Percentiles rank a stretch among this genome's conserved stretches.
These are phyloP conservation scores for Tridacna gigas DNA, from an alignment of 2,888 invertebrate species.

Conservation along the genomic window DNA sequence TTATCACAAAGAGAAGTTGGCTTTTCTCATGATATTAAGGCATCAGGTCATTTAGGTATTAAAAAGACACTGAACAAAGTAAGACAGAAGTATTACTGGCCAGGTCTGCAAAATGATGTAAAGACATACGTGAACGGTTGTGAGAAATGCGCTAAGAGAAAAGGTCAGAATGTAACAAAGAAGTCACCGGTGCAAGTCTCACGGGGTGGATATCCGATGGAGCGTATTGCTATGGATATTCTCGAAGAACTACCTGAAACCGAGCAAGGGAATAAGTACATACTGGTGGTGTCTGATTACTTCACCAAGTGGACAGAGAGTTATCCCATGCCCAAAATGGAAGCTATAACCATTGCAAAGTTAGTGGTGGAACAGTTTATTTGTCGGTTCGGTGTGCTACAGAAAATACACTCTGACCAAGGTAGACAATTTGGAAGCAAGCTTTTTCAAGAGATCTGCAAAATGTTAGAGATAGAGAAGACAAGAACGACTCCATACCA, in stretches of 20 bases:
- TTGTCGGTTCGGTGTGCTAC: too few species aligned
- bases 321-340: slow-evolving; percentile 39
- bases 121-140: too few species aligned
- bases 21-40: slow-evolving; percentile 41
- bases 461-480: slow-evolving; percentile 50
- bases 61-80: slow-evolving; percentile 22
- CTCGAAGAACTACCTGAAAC: slow-evolving; percentile 42
- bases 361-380: slow-evolving; percentile 40
- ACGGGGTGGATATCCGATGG: slow-evolving; percentile 41
- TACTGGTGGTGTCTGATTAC: slow-evolving; percentile 39
- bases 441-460: slow-evolving; percentile 48
- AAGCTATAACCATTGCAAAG: slow-evolving; percentile 31
- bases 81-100: slow-evolving; percentile 29
- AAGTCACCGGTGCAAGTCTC: slow-evolving; percentile 40
- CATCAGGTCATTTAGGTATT: too few species aligned
- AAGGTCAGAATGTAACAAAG: slow-evolving; percentile 16
- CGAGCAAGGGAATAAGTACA: slow-evolving; percentile 23
- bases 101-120: too few species aligned
- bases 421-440: slow-evolving; percentile 45
- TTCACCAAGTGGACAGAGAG: slow-evolving; percentile 53
- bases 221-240: slow-evolving; percentile 43
- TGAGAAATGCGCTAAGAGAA: too few species aligned
- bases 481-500: slow-evolving; percentile 37
- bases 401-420: slow-evolving; percentile 50
- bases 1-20: slow-evolving; percentile 47